Percentiles rank a stretch among this genome's conserved stretches.
Conservation (phyloP, 1,140 invertebrate species). For the Eulimnadia texana region DNA sequence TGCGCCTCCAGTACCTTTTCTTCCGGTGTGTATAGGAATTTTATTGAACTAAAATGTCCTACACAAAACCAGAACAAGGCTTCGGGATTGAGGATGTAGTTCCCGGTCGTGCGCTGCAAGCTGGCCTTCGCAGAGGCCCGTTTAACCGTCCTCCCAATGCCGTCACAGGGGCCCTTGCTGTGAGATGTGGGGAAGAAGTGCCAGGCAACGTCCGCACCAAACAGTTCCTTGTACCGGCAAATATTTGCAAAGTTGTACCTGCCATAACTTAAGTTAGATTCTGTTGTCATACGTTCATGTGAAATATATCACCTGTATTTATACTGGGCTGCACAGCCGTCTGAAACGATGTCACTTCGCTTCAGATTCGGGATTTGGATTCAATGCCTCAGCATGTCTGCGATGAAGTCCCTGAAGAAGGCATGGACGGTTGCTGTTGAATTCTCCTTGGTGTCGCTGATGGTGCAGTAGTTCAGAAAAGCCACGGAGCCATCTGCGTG, state of each 20-base stretch:
- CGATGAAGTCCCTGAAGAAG: background rate
- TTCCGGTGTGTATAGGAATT: background rate
- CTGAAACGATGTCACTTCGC: background rate
- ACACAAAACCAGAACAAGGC: background rate
- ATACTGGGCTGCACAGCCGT: background rate
- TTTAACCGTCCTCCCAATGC: slow-evolving; percentile 18
- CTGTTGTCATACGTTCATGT: background rate
- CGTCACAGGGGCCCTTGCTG: slow-evolving; percentile 19
- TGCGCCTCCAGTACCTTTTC: background rate
- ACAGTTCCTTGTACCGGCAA: slow-evolving; percentile 11
- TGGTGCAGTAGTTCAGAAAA: background rate
- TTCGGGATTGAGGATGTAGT: background rate
- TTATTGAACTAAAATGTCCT: background rate
- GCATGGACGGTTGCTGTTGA: background rate
- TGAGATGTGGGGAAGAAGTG: slow-evolving; percentile 16
- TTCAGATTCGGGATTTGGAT: background rate
- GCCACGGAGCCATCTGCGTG: background rate
- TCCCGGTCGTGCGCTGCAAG: slow-evolving; percentile 12
- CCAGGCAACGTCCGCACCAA: slow-evolving; percentile 18
- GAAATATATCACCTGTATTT: background rate
- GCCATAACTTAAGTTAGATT: background rate
- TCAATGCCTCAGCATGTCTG: background rate
- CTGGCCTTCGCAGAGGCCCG: slow-evolving; percentile 17
- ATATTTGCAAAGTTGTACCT: background rate
- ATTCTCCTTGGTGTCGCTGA: background rate